phyloP scores from a whole-genome alignment of 2,113 vertebrate species.

The Formicarius rufipectus region DNA sequence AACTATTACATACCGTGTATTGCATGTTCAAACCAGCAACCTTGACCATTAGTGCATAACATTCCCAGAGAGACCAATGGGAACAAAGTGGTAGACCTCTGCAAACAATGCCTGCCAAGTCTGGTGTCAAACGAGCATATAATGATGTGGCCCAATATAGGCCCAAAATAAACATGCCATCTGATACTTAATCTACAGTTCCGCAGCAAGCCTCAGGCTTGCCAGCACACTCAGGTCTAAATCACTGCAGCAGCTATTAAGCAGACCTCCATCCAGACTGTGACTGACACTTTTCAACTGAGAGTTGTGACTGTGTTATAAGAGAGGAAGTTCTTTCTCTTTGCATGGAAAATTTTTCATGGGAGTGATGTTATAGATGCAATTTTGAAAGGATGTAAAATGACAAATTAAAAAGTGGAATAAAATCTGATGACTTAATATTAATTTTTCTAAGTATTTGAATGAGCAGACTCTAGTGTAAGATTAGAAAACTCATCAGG shows the following conservation, averaged over 20 bases:
- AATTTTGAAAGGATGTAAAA: not conserved
- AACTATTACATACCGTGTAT: not conserved
- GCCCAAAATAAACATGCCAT: not conserved
- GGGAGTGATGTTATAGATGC: not conserved
- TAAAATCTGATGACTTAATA: not conserved
- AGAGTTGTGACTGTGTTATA: not conserved
- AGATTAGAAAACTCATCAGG: not conserved
- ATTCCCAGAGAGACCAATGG: not conserved
- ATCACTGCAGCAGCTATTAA: not conserved
- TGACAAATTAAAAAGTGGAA: not conserved
- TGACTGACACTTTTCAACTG: not conserved
- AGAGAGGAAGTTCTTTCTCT: not conserved
- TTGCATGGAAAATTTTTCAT: not conserved
- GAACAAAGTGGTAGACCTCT: not conserved
- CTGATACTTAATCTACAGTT: not conserved
- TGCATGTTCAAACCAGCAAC: fast-evolving
- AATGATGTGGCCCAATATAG: not conserved
- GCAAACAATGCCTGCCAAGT: not conserved
- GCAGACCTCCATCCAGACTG: not conserved
- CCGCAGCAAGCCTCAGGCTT: not conserved
- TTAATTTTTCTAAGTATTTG: not conserved
- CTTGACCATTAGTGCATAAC: not conserved
- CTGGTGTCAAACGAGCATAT: not conserved
- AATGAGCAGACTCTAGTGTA: not conserved
- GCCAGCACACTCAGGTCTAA: not conserved